Percentiles rank a stretch among this genome's conserved stretches.
Evolutionary conservation across 2,113 vertebrate species (phyloP).

Genomic region (Carlito syrichta): DNA sequence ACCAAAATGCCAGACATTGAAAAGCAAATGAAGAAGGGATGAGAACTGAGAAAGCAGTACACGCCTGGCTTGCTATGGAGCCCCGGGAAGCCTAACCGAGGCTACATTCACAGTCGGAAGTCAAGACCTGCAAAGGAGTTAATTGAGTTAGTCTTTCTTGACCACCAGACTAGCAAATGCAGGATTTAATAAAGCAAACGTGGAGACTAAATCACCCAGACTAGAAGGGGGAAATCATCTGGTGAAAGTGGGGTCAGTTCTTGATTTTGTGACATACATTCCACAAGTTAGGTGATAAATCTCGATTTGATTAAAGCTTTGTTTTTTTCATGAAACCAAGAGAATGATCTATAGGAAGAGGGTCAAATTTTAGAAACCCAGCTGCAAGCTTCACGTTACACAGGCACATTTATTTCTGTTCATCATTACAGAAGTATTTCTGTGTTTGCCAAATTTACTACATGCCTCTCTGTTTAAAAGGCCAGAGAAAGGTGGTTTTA

Average conservation of each 20-base stretch:
- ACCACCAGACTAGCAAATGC: no score
- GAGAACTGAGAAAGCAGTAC: rapidly evolving
- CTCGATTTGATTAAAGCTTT: slow-evolving; percentile 12
- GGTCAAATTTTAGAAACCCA: background rate
- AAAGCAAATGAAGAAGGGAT: background rate
- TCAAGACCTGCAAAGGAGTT: background rate
- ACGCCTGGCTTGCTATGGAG: background rate
- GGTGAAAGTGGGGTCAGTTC: background rate
- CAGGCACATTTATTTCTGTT: background rate
- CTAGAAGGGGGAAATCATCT: background rate
- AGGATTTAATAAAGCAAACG: background rate
- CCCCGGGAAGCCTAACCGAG: background rate
- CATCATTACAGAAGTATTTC: background rate
- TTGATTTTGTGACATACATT: background rate
- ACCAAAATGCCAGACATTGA: background rate
- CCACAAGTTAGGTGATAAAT: background rate
- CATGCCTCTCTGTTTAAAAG: slow-evolving; percentile 35
- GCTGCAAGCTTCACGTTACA: background rate
- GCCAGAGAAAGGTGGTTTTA: slow-evolving; percentile 63
- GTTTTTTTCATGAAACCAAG: slow-evolving; percentile 14
- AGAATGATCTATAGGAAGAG: background rate
- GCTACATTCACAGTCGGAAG: background rate
- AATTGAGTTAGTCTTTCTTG: no score
- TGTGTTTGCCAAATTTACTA: background rate
- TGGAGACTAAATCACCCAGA: background rate